phyloP scores from a whole-genome alignment of 2,888 invertebrate genomes.

The Aspidiotus destructor region DNA sequence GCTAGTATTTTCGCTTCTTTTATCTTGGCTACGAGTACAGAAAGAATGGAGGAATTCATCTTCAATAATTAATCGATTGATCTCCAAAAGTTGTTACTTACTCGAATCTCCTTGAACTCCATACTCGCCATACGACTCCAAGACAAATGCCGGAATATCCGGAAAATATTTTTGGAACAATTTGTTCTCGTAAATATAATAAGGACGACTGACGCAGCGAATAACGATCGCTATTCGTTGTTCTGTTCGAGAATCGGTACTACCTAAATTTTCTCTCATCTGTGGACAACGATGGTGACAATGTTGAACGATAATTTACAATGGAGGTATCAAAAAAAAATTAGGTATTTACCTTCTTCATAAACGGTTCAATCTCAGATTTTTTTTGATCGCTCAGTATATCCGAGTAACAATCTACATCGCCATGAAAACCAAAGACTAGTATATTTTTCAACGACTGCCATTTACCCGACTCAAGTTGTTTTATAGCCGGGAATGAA shows the following conservation, averaged over 20 bases:
- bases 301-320: background rate
- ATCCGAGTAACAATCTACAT: slow-evolving; percentile 6
- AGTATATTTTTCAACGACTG: background rate
- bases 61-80: background rate
- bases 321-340: background rate
- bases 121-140: background rate
- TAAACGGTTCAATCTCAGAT: background rate
- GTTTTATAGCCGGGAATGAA: background rate
- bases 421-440: background rate
- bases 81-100: background rate
- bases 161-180: slow-evolving; percentile 5
- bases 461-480: background rate
- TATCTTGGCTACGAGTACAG: background rate
- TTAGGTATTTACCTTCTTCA: background rate
- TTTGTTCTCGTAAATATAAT: background rate
- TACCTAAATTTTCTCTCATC: background rate
- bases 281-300: background rate
- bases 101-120: background rate
- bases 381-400: background rate
- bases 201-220: background rate
- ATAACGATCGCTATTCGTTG: slow-evolving; percentile 9
- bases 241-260: background rate
- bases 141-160: slow-evolving; percentile 1
- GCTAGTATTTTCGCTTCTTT: background rate
- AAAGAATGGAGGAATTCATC: background rate